A percentile compares a stretch with the other conserved stretches of the same genome.
These are phyloP conservation scores for Agelastica alni DNA, from an alignment of 2,888 invertebrate species.

Conservation along the genomic window DNA sequence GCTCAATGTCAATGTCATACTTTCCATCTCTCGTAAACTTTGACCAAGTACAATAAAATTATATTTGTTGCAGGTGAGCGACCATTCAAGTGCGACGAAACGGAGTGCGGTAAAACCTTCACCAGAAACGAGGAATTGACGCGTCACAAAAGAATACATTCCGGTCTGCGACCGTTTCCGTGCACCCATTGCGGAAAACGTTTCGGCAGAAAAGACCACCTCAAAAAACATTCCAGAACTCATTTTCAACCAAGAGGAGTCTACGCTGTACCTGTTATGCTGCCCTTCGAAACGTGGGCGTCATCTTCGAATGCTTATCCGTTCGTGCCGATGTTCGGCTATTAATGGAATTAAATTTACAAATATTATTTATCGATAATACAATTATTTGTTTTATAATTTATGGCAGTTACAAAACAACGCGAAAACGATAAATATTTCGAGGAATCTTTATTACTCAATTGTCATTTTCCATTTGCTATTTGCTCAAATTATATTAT, in stretches of 20 bases:
- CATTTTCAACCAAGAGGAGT: constrained; percentile 67
- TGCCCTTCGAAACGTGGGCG: constrained; percentile 54
- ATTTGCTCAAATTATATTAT: constrained; percentile 3
- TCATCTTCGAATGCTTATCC: constrained; percentile 39
- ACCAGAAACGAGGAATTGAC: constrained; percentile 91
- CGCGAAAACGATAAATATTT: background rate
- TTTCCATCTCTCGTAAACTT: too few species aligned
- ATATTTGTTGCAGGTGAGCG: constrained; percentile 68
- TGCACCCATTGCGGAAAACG: constrained; percentile 89
- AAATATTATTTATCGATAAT: background rate
- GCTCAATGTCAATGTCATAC: too few species aligned
- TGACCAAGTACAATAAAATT: too few species aligned
- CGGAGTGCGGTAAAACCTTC: constrained; percentile 86
- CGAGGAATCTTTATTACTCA: background rate
- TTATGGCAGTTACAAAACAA: too few species aligned
- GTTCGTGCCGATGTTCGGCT: constrained; percentile 44
- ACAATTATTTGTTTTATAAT: too few species aligned
- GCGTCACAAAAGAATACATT: constrained; percentile 88
- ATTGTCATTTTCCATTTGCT: background rate
- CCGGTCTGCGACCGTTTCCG: constrained; percentile 82
- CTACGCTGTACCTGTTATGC: constrained; percentile 55
- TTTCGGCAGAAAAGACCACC: constrained; percentile 91
- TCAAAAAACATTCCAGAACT: constrained; percentile 91
- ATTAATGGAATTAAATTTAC: constrained; percentile 26
- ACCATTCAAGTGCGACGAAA: constrained; percentile 85